Evolutionary conservation across 2,113 vertebrate species (phyloP).

Genomic region (Penelope pileata): DNA sequence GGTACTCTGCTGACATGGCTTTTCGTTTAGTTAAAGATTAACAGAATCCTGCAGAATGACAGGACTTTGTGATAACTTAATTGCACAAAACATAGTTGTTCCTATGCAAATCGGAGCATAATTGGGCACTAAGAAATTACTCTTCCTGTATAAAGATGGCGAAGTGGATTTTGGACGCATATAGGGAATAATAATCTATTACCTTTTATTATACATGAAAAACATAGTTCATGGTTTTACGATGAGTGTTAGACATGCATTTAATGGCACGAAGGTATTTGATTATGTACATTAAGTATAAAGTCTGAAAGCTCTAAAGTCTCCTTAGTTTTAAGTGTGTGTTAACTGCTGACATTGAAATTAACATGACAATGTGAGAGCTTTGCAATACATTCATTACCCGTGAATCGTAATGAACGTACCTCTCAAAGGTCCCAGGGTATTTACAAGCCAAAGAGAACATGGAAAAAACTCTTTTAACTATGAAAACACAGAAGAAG

Average conservation of each 20-base stretch:
- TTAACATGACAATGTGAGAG: conserved; percentile 62
- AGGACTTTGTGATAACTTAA: conserved; percentile 62
- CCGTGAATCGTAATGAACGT: conserved; percentile 12
- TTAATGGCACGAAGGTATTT: conserved; percentile 65
- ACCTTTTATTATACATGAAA: conserved; percentile 60
- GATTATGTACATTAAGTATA: conserved; percentile 66
- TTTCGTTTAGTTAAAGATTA: conserved; percentile 78
- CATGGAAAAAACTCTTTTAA: not conserved
- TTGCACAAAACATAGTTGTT: conserved; percentile 37
- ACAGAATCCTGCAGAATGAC: conserved; percentile 57
- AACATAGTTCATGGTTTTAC: conserved; percentile 53
- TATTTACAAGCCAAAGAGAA: not conserved
- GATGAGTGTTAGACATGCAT: conserved; percentile 33
- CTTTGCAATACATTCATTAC: conserved; percentile 54
- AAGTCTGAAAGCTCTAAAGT: conserved; percentile 57
- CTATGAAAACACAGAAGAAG: not conserved
- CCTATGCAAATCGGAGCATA: conserved; percentile 51
- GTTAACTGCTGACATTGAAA: conserved; percentile 72
- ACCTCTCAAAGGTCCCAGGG: not conserved
- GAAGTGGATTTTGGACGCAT: conserved; percentile 47
- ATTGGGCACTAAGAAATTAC: conserved; percentile 42
- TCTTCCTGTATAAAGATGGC: not conserved
- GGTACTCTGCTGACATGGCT: conserved; percentile 76
- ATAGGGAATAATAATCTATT: conserved; percentile 50
- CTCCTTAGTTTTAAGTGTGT: conserved; percentile 68